Base-by-base conservation (phyloP, 2,797 vertebrate genomes). In the Pangasius mekongensis region DNA sequence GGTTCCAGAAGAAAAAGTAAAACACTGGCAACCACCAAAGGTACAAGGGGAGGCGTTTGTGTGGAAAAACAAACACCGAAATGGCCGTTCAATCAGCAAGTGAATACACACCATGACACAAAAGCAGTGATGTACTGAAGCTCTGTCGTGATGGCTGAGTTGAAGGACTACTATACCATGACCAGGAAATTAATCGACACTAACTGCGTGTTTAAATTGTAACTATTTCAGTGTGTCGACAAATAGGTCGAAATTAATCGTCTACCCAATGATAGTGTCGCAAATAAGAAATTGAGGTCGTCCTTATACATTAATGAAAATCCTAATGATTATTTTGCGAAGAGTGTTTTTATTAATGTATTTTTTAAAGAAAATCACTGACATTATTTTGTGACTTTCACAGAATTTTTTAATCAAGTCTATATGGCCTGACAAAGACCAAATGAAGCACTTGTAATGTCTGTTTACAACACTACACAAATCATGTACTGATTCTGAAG, bases 61-160 rank as follows among this genome's bases (percentile, higher is more conserved):
- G 89, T 89, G 94, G 95, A 95, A 95, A 94, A 95, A 95, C 94
- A 95, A 95, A 95, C 94, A 95, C 56, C 85, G 90, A 92, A 87
- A 87, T 87, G 86, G 84, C 83, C 89, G 87, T 93, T 93, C 91
- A 90, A 93, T 93, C 87, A 91, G 56, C 52, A 91, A 89, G 88
- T 89, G 89, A 93, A 89, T 87, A 91, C 90, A 91, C 91, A 90
- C 89, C 43, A 83, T 89, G 91, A 92, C 91, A 92, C 92, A 84
- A 60, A 73, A 87, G 16, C 60, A 66, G 83, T 43, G 77, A 82
- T 88, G 83, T 86, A 67, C 81, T 66, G 85, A 90, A 89, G 86
- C 77, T 39, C 74, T 88, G 69, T 62, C 77, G 84, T 81, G 88
- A 89, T 74, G 87, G 84, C 22, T 88, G 85, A 88, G 56, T 47